Conservation (phyloP, 1,140 invertebrate species). For the Caerostris extrusa region DNA sequence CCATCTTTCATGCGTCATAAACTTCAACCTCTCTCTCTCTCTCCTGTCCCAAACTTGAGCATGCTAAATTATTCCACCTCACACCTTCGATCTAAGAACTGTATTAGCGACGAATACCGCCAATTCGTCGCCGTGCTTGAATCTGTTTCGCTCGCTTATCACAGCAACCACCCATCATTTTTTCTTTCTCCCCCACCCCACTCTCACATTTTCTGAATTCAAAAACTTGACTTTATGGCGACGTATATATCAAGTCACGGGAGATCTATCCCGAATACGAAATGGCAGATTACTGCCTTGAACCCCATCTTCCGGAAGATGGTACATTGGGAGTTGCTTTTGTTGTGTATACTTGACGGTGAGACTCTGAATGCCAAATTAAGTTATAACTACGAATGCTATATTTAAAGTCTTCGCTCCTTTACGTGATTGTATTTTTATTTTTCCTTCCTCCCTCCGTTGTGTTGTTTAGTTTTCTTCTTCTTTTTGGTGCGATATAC, state of each 20-base stretch:
- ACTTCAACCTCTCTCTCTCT: too few species aligned
- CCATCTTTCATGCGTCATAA: neutral
- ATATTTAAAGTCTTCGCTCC: slow-evolving; percentile 42
- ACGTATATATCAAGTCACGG: slow-evolving; percentile 64
- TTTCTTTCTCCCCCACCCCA: neutral
- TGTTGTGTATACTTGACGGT: slow-evolving; percentile 42
- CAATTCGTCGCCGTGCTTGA: slow-evolving; percentile 24
- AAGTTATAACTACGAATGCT: slow-evolving; percentile 56
- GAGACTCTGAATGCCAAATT: slow-evolving; percentile 57
- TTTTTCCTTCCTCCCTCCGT: neutral
- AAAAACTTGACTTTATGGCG: slow-evolving; percentile 65
- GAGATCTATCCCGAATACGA: slow-evolving; percentile 61
- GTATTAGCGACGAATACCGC: slow-evolving; percentile 21
- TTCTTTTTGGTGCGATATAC: slow-evolving; percentile 20
- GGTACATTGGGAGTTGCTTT: slow-evolving; percentile 50
- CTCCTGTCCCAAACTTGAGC: neutral
- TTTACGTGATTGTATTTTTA: slow-evolving; percentile 3
- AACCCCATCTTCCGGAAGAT: neutral
- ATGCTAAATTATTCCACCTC: slow-evolving; percentile 52
- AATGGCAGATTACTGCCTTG: slow-evolving; percentile 59
- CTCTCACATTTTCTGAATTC: slow-evolving; percentile 4
- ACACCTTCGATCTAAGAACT: slow-evolving; percentile 10
- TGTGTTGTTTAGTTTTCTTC: neutral
- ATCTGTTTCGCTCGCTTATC: slow-evolving; percentile 51
- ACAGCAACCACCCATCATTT: slow-evolving; percentile 7